phyloP scores from a whole-genome alignment of 2,797 vertebrate species.

The Leptodactylus fallax region DNA sequence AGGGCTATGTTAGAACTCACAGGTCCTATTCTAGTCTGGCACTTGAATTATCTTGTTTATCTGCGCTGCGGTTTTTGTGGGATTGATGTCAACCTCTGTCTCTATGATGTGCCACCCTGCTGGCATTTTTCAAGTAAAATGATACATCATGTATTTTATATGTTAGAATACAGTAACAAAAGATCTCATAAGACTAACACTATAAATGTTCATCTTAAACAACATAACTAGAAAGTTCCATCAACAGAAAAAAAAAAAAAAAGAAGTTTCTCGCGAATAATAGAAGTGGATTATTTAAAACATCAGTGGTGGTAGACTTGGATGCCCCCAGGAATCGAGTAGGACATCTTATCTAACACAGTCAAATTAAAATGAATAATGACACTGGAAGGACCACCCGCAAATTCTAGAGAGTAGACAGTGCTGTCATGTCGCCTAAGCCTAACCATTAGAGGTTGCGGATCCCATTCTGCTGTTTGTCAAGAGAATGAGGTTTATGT shows the following conservation, averaged over 20 bases:
- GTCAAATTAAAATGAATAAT: conserved; percentile 17
- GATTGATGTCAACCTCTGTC: conserved; percentile 37
- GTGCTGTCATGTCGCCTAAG: background rate
- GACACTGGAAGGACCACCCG: background rate
- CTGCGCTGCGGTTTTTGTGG: conserved; percentile 48
- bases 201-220: conserved; percentile 11
- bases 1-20: conserved; percentile 30
- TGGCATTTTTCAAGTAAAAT: conserved; percentile 40
- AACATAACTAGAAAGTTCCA: conserved; percentile 29
- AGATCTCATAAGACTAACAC: background rate
- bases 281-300: background rate
- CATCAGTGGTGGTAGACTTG: background rate
- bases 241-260: background rate
- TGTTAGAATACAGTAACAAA: conserved; percentile 19
- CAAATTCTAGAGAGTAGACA: background rate
- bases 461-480: background rate
- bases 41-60: conserved; percentile 49
- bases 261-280: background rate
- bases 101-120: conserved; percentile 41
- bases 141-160: conserved; percentile 42
- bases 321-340: background rate
- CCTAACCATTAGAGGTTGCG: background rate
- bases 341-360: background rate
- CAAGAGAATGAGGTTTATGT: background rate
- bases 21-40: conserved; percentile 44